Evolutionary conservation across 2,113 vertebrate genomes (phyloP), one percentile per base, ranked within the genome.

Genomic region (Rhodinocichla rosea): DNA sequence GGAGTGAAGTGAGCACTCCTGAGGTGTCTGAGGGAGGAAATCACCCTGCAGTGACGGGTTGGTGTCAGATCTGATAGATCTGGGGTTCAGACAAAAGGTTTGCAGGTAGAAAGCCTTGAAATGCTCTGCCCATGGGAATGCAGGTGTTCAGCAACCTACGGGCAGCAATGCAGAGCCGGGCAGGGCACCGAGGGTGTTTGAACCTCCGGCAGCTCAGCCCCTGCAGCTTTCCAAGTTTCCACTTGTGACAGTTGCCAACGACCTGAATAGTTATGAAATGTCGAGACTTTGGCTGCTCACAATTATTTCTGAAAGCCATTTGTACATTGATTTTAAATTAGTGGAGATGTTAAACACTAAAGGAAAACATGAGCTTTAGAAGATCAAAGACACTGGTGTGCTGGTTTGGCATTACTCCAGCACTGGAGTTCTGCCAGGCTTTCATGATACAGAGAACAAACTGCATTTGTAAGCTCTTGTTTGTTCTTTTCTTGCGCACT

Each of bases 171-270:
- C 11, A 3, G 1, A 7, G 4, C 47, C 57, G 1, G 6, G 19
- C 2, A 0, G 33, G 76, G 23, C 53, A 10, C 0, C 1, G 8
- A 8, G 14, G 7, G 7, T 16, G 33, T 33, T 45, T 1, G 32
- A 23, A 5, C 21, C 5, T 20, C 2, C 3, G 0, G 0, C 55
- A 20, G 24, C 71, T 42, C 9, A 0, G 40, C 12, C 62, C 50
- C 53, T 16, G 12, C 7, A 71, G 60, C 56, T 52, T 44, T 37
- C 71, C 44, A 1, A 13, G 33, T 63, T 69, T 21, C 71, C 73
- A 18, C 37, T 90, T 11, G 35, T 11, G 28, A 45, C 55, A 45
- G 27, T 18, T 87, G 92, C 44, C 78, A 57, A 1, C 8, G 2
- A 59, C 49, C 32, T 4, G 20, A 44, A 30, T 2, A 3, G 53